Evolutionary conservation across 2,888 invertebrate genomes (phyloP).

Genomic region (Bugulina stolonifera): DNA sequence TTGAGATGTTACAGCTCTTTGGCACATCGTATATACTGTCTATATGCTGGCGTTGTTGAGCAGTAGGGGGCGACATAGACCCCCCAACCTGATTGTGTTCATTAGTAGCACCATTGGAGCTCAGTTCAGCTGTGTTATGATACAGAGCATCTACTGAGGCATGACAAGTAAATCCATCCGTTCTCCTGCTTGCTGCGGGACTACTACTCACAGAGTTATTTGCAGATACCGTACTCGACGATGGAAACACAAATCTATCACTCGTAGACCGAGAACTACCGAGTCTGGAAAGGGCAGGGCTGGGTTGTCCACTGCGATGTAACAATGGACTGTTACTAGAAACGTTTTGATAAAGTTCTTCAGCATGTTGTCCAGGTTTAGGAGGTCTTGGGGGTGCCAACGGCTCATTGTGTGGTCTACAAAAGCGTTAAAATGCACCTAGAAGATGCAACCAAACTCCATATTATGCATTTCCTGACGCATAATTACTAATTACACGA

Average conservation of each 20-base stretch:
- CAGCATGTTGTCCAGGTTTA: neutral
- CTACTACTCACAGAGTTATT: neutral
- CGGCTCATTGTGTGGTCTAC: neutral
- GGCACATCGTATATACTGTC: conserved; percentile 4
- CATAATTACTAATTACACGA: too few species aligned
- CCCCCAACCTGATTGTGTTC: too few species aligned
- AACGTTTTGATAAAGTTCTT: conserved; percentile 13
- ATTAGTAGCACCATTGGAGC: neutral
- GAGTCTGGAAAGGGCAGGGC: neutral
- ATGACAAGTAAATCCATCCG: neutral
- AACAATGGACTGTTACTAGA: neutral
- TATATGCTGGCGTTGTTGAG: neutral
- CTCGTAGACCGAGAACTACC: neutral
- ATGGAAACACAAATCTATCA: neutral
- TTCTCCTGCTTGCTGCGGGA: neutral
- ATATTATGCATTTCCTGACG: too few species aligned
- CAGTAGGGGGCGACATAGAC: neutral
- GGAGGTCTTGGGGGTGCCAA: conserved; percentile 13
- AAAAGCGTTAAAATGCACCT: too few species aligned
- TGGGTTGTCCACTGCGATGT: neutral
- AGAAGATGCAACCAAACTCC: too few species aligned
- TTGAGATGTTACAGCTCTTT: neutral
- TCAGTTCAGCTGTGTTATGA: conserved; percentile 9
- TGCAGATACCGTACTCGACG: neutral
- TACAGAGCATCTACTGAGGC: neutral